Percentiles rank a stretch among this genome's conserved stretches.
phyloP scores from a whole-genome alignment of 1,140 invertebrate species.

The Trachelipus rathkii region DNA sequence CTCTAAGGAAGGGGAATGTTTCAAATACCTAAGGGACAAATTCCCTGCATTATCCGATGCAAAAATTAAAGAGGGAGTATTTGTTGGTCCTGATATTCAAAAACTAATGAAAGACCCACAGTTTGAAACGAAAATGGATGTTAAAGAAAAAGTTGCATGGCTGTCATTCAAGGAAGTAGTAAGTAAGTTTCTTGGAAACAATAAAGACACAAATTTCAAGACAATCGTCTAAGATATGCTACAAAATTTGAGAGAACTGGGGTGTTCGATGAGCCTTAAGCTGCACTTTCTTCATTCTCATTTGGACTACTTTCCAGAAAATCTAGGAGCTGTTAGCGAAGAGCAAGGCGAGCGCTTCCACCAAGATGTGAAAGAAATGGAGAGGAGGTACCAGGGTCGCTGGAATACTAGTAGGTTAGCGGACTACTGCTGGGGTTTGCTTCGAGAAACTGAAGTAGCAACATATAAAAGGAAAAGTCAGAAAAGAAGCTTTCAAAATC shows the following conservation, averaged over 20 bases:
- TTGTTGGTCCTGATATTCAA: constrained; percentile 6
- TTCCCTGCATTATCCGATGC: background rate
- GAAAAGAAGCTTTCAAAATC: no score
- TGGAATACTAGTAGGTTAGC: background rate
- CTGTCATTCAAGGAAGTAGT: constrained; percentile 11
- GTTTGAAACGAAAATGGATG: constrained; percentile 11
- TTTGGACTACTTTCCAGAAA: constrained; percentile 31
- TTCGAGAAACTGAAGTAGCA: no score
- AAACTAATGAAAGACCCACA: constrained; percentile 16
- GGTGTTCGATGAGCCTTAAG: constrained; percentile 32
- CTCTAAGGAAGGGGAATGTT: no score
- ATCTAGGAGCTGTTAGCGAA: constrained; percentile 14
- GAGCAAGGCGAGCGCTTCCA: constrained; percentile 23
- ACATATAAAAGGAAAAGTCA: no score
- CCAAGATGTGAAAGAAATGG: background rate
- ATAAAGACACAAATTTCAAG: constrained; percentile 11
- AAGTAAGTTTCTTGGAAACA: constrained; percentile 24
- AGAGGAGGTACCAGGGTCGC: constrained; percentile 12
- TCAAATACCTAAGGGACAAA: background rate
- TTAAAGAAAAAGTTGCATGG: constrained; percentile 6
- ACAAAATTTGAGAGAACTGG: constrained; percentile 20
- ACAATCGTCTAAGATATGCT: background rate
- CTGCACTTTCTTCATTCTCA: constrained; percentile 29
- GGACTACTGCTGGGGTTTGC: background rate
- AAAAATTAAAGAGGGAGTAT: background rate